A percentile compares a stretch with the other conserved stretches of the same genome.
These are phyloP conservation scores for Dryobotodes eremita DNA, from an alignment of 2,888 invertebrate genomes.

Conservation along the genomic window DNA sequence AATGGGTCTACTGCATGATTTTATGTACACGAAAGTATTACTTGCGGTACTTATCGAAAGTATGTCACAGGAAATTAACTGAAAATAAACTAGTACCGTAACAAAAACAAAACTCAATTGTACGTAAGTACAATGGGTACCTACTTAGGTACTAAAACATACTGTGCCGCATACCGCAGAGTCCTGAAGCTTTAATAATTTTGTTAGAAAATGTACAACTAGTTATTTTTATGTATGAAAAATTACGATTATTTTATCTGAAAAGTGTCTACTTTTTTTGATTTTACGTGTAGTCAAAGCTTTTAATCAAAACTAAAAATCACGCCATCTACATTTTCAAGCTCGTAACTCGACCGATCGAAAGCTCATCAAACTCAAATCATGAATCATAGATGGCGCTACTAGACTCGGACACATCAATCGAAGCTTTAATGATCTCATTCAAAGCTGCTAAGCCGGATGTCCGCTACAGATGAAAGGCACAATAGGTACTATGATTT, in stretches of 20 bases:
- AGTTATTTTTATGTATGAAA: neutral
- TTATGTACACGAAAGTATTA: neutral
- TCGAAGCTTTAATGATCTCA: conserved; percentile 35
- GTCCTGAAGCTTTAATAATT: neutral
- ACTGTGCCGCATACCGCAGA: neutral
- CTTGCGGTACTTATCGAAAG: neutral
- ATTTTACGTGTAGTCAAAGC: neutral
- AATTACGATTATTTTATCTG: neutral
- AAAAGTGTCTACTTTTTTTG: neutral
- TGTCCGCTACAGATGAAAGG: conserved; percentile 51
- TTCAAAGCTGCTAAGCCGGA: conserved; percentile 62
- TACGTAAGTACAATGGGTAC: too few relatives aligned
- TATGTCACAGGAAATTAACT: neutral
- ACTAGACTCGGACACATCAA: neutral
- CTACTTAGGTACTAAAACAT: neutral
- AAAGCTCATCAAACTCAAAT: conserved; percentile 5
- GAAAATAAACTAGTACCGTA: neutral
- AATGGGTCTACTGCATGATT: neutral
- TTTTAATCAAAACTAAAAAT: neutral
- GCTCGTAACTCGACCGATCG: conserved; percentile 24
- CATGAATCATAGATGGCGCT: conserved; percentile 54
- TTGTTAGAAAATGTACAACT: neutral
- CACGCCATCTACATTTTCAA: conserved; percentile 51
- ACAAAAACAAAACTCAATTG: neutral
- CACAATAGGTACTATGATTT: conserved; percentile 38